phyloP scores from a whole-genome alignment of 2,888 invertebrate genomes.

The Himalopsyche tibetana region DNA sequence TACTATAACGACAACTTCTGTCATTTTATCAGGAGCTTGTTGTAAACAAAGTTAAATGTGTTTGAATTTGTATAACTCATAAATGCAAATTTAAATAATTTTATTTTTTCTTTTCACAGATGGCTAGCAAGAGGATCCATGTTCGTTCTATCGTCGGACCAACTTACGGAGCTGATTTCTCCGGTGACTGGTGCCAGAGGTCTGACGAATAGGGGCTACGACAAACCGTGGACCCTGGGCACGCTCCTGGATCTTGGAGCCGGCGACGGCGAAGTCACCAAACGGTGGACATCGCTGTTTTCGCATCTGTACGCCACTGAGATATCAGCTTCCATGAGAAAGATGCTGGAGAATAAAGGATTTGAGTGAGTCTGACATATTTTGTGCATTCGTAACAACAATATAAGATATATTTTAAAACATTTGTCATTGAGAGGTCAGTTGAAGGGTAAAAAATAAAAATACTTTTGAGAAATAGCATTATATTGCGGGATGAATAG shows the following conservation, averaged over 20 bases:
- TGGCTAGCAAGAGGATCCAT: constrained; percentile 94
- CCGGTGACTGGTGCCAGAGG: constrained; percentile 67
- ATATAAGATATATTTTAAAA: no score
- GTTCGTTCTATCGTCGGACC: constrained; percentile 94
- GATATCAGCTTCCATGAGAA: constrained; percentile 92
- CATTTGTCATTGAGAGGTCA: no score
- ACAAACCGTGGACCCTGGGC: constrained; percentile 70
- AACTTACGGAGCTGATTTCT: constrained; percentile 82
- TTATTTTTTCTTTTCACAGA: constrained; percentile 71
- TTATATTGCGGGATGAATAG: no score
- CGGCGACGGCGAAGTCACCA: constrained; percentile 96
- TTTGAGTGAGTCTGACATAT: constrained; percentile 81
- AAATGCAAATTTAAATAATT: no score
- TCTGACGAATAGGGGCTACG: constrained; percentile 66
- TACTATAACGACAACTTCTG: no score
- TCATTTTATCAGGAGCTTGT: no score
- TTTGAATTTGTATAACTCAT: no score
- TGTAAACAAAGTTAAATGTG: no score
- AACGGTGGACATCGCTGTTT: constrained; percentile 86
- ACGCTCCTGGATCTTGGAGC: constrained; percentile 92
- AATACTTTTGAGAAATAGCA: no score
- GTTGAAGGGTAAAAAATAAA: no score
- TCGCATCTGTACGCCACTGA: constrained; percentile 90
- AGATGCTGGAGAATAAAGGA: constrained; percentile 84
- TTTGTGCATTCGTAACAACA: constrained; percentile 56